Evolutionary conservation across 2,888 invertebrate species (phyloP).

Genomic region (Chrysina gloriosa): DNA sequence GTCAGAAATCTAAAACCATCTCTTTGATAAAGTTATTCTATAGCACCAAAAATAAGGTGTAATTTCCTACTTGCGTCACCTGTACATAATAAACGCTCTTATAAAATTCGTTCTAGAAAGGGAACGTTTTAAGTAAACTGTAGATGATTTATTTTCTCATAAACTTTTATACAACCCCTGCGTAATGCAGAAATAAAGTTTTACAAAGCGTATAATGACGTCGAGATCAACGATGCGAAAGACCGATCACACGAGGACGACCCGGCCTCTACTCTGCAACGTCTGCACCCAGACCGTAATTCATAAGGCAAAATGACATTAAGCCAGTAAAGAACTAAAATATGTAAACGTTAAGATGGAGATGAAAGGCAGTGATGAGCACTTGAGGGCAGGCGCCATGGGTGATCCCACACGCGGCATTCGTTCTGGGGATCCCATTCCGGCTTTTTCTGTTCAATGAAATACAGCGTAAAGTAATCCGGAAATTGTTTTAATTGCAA

Average conservation of each 20-base stretch:
- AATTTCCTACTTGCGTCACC: too few species aligned
- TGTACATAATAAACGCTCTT: too few species aligned
- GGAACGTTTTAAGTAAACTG: conserved; percentile 24
- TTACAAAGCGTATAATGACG: conserved; percentile 61
- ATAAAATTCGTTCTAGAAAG: too few species aligned
- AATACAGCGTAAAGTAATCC: too few species aligned
- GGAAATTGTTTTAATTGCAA: too few species aligned
- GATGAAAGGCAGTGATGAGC: conserved; percentile 30
- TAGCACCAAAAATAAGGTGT: too few species aligned
- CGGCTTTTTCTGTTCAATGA: too few species aligned
- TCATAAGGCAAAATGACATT: conserved; percentile 25
- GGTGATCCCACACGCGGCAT: too few species aligned
- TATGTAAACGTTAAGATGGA: conserved; percentile 29
- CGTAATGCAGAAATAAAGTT: conserved; percentile 46
- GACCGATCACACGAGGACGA: conserved; percentile 33
- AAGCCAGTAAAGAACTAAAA: conserved; percentile 27
- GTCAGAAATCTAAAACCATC: too few species aligned
- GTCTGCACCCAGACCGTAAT: conserved; percentile 18
- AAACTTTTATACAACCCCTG: conserved; percentile 51
- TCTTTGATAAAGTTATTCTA: too few species aligned
- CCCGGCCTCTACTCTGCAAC: conserved; percentile 1
- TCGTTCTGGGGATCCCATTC: too few species aligned
- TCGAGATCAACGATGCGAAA: conserved; percentile 52
- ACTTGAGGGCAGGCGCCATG: conserved; percentile 11
- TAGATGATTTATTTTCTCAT: conserved; percentile 50